Conservation (phyloP, 2,113 vertebrate species). For the Psilopogon haemacephalus region DNA sequence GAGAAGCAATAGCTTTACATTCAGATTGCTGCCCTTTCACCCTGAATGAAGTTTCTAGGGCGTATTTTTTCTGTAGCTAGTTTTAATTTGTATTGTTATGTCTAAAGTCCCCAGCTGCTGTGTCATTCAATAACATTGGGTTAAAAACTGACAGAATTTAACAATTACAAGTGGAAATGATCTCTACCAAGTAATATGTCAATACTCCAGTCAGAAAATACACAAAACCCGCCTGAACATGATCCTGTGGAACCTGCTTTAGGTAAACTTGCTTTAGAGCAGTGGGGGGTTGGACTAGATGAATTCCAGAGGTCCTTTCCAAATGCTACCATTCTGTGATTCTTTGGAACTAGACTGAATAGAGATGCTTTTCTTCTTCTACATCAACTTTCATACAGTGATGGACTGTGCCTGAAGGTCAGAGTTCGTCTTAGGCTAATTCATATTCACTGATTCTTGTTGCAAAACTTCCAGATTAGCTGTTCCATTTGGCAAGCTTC, state of each 20-base stretch:
- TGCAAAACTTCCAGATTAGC: conserved; percentile 6
- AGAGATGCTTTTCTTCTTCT: neutral
- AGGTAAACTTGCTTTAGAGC: no score
- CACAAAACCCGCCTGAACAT: no score
- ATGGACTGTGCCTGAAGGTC: neutral
- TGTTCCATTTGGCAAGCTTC: neutral
- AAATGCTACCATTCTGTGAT: no score
- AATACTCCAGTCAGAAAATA: neutral
- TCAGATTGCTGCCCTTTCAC: neutral
- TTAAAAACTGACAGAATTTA: neutral
- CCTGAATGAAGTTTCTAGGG: neutral
- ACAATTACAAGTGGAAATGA: neutral
- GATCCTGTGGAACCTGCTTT: no score
- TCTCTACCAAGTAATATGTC: neutral
- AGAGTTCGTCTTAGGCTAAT: neutral
- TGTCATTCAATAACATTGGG: neutral
- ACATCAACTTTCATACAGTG: neutral
- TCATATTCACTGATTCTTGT: neutral
- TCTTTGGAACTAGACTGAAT: neutral
- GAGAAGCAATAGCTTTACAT: neutral
- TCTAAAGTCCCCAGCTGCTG: neutral
- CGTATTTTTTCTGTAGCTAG: neutral
- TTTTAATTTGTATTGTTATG: neutral
- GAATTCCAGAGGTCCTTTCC: no score
- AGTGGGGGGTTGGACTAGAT: no score